phyloP scores from a whole-genome alignment of 2,113 vertebrate species.

The Galeopterus variegatus region DNA sequence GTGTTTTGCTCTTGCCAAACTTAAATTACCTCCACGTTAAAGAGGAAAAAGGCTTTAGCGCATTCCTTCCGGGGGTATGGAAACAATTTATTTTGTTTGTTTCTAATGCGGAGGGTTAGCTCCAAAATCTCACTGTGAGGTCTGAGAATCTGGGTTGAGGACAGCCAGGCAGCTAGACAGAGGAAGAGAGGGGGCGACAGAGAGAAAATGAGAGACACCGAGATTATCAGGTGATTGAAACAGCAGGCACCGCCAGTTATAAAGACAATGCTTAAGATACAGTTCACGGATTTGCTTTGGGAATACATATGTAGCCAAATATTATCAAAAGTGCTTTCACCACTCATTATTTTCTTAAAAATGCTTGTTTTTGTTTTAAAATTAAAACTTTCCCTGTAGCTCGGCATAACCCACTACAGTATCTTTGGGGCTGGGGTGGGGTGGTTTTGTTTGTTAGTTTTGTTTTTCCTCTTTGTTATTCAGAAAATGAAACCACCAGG shows the following conservation, averaged over 20 bases:
- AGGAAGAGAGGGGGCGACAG: not conserved
- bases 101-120: slow-evolving; percentile 76
- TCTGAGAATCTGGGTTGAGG: slow-evolving; percentile 69
- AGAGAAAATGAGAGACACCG: accelerated
- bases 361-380: slow-evolving; percentile 29
- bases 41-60: slow-evolving; percentile 77
- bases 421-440: not conserved
- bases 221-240: slow-evolving; percentile 37
- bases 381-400: slow-evolving; percentile 1
- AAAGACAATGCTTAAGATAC: not conserved
- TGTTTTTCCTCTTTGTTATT: not conserved
- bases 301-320: not conserved
- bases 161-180: not conserved
- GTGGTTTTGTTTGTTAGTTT: not conserved
- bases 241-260: not conserved
- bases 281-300: not conserved
- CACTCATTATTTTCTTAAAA: slow-evolving; percentile 31
- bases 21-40: slow-evolving; percentile 83
- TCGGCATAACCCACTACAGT: not conserved
- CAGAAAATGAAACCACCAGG: slow-evolving; percentile 28
- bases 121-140: slow-evolving; percentile 80
- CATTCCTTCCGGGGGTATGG: slow-evolving; percentile 82
- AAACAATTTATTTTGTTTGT: slow-evolving; percentile 85
- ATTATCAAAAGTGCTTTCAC: not conserved
- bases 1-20: slow-evolving; percentile 73